phyloP scores from a whole-genome alignment of 2,888 invertebrate species.

The Xylota segnis region DNA sequence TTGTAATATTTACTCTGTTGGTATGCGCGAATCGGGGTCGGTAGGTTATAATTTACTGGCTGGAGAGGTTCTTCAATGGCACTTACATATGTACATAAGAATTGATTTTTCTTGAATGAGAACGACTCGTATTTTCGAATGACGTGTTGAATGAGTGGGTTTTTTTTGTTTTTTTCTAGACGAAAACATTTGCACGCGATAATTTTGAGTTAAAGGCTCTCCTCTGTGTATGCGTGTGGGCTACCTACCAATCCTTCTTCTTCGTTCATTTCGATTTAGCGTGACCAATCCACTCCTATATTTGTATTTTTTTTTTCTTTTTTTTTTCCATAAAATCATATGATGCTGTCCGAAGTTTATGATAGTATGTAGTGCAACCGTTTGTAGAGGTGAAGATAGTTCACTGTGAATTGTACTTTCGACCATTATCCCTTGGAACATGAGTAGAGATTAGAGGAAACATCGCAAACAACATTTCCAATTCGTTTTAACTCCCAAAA shows the following conservation, averaged over 20 bases:
- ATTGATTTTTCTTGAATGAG: constrained; percentile 1
- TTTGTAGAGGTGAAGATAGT: background rate
- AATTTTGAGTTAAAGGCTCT: background rate
- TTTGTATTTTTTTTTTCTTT: background rate
- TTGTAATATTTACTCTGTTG: too few relatives aligned
- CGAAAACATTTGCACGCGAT: constrained; percentile 6
- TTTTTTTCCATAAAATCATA: background rate
- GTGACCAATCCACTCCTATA: constrained; percentile 13
- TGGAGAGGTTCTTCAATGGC: too few relatives aligned
- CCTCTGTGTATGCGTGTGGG: background rate
- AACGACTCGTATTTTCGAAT: constrained; percentile 5
- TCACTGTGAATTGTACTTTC: too few relatives aligned
- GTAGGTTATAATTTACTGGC: too few relatives aligned
- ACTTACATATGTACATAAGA: background rate
- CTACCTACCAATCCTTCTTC: background rate
- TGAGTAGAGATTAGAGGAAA: too few relatives aligned
- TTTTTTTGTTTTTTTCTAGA: too few relatives aligned
- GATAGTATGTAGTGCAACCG: too few relatives aligned
- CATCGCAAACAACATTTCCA: too few relatives aligned
- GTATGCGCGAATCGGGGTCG: too few relatives aligned
- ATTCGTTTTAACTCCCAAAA: too few relatives aligned
- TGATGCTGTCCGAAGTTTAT: too few relatives aligned
- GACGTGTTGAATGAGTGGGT: constrained; percentile 1
- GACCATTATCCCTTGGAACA: too few relatives aligned
- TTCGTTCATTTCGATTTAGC: constrained; percentile 4